phyloP scores from a whole-genome alignment of 2,888 invertebrate genomes.

The Andrena trimmerana region DNA sequence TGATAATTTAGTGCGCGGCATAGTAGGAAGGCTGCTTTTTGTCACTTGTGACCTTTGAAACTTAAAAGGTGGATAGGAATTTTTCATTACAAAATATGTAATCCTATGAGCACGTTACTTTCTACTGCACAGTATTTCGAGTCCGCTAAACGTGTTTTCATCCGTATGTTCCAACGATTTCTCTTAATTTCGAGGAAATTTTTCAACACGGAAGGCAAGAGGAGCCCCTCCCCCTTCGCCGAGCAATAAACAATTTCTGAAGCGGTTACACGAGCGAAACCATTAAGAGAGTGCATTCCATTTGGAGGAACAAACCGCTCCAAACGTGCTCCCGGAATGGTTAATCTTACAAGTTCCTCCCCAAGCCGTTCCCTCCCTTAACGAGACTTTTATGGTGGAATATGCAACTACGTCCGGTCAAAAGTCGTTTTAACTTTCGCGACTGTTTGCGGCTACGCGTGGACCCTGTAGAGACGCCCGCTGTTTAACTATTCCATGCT shows the following conservation, averaged over 20 bases:
- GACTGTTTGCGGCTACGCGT: conserved; percentile 27
- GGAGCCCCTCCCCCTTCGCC: no score
- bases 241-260: conserved; percentile 26
- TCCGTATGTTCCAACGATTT: not conserved
- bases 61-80: no score
- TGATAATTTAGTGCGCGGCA: no score
- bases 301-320: conserved; percentile 34
- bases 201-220: not conserved
- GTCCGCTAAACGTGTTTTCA: not conserved
- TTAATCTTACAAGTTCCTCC: conserved; percentile 43
- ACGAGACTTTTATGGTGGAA: conserved; percentile 54
- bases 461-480: conserved; percentile 5
- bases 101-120: no score
- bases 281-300: conserved; percentile 35
- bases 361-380: conserved; percentile 31
- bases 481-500: conserved; percentile 28
- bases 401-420: conserved; percentile 48
- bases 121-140: no score
- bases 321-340: conserved; percentile 39
- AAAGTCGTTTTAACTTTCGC: conserved; percentile 56
- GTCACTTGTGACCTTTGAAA: no score
- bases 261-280: not conserved
- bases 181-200: not conserved
- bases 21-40: no score
- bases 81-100: no score